These are phyloP conservation scores for Parelbella ahira DNA, from an alignment of 2,888 invertebrate genomes.

Conservation along the genomic window DNA sequence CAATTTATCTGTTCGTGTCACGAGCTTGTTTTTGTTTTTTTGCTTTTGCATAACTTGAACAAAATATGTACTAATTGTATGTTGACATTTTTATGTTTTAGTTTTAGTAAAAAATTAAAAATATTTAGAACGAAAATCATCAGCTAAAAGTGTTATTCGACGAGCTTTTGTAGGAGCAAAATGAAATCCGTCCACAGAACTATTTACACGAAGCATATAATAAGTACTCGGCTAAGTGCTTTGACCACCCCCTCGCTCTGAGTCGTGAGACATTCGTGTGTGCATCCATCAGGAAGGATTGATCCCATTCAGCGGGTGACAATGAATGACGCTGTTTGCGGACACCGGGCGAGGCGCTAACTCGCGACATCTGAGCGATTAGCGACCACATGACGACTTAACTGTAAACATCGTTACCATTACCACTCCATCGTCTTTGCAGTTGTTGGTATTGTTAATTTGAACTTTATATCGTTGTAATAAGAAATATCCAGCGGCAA, in stretches of 20 bases:
- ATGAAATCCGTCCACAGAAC: slow-evolving; percentile 2
- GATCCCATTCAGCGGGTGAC: slow-evolving; percentile 64
- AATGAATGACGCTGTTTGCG: slow-evolving; percentile 72
- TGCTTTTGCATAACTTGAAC: too few species aligned
- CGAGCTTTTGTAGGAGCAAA: too few species aligned
- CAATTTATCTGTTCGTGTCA: not conserved
- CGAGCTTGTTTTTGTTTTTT: too few species aligned
- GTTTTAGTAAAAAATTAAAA: too few species aligned
- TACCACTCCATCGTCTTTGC: slow-evolving; percentile 39
- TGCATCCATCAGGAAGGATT: slow-evolving; percentile 43
- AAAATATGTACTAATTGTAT: too few species aligned
- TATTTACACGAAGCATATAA: slow-evolving; percentile 14
- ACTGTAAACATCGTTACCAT: slow-evolving; percentile 77
- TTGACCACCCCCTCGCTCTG: slow-evolving; percentile 31
- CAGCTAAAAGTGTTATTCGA: too few species aligned
- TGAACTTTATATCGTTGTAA: slow-evolving; percentile 33
- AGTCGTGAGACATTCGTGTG: slow-evolving; percentile 31
- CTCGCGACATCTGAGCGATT: slow-evolving; percentile 67
- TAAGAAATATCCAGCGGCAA: slow-evolving; percentile 30
- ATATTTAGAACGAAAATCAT: too few species aligned
- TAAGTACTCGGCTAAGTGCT: slow-evolving; percentile 28
- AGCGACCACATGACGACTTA: slow-evolving; percentile 72
- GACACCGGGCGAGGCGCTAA: slow-evolving; percentile 79
- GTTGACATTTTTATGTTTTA: too few species aligned
- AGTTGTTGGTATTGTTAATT: slow-evolving; percentile 30